phyloP scores from a whole-genome alignment of 2,113 vertebrate species.

The Erythrocebus patas region DNA sequence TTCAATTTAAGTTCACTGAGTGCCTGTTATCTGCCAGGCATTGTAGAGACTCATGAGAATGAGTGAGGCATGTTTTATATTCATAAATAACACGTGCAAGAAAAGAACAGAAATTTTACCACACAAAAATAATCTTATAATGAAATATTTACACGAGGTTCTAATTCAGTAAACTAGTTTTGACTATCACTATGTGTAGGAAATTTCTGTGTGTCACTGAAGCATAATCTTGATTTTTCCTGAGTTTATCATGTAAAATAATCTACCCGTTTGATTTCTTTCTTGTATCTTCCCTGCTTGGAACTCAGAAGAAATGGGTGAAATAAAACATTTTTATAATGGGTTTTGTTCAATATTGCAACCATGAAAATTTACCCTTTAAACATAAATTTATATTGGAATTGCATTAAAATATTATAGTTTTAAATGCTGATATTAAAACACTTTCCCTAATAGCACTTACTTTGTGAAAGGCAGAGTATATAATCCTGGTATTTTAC shows the following conservation, averaged over 20 bases:
- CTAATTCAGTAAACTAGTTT: not conserved
- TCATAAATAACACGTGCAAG: not conserved
- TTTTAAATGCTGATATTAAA: not conserved
- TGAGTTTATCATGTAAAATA: not conserved
- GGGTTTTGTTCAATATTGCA: not conserved
- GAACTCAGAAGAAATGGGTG: not conserved
- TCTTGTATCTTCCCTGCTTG: not conserved
- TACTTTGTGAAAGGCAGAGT: not conserved
- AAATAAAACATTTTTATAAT: not conserved
- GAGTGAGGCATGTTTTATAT: not conserved
- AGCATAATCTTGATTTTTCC: not conserved
- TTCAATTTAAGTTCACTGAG: not conserved
- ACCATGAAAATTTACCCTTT: not conserved
- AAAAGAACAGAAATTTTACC: not conserved
- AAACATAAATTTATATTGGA: not conserved
- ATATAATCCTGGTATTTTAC: not conserved
- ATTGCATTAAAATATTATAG: not conserved
- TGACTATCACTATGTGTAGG: not conserved
- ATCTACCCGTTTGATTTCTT: not conserved
- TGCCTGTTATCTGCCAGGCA: not conserved
- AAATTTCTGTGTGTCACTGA: accelerated
- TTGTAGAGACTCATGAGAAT: not conserved
- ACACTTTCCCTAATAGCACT: not conserved
- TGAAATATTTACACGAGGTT: not conserved
- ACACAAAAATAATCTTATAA: not conserved